phyloP scores from a whole-genome alignment of 1,140 invertebrate genomes.

The Cydia pomonella region DNA sequence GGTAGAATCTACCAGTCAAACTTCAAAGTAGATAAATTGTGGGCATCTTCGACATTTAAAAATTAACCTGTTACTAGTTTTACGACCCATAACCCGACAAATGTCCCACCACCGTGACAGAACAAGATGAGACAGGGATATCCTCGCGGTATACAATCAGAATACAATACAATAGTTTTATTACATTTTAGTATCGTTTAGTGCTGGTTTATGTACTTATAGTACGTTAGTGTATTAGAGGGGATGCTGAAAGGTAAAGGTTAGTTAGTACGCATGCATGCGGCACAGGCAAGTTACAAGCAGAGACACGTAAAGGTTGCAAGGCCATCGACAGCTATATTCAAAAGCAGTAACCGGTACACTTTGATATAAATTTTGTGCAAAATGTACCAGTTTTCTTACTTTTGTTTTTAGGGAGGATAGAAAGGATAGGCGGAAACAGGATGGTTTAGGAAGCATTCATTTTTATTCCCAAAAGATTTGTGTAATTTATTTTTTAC shows the following conservation, averaged over 20 bases:
- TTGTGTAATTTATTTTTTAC: neutral
- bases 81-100: slow-evolving; percentile 40
- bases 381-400: neutral
- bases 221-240: slow-evolving; percentile 56
- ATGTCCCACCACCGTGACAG: slow-evolving; percentile 41
- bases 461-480: neutral
- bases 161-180: slow-evolving; percentile 25
- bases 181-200: slow-evolving; percentile 36
- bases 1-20: neutral
- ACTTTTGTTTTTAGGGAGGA: neutral
- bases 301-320: slow-evolving; percentile 60
- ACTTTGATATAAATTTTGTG: neutral
- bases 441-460: neutral
- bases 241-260: slow-evolving; percentile 74
- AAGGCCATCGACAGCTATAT: slow-evolving; percentile 49
- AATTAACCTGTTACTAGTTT: neutral
- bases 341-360: neutral
- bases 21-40: neutral
- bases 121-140: slow-evolving; percentile 59
- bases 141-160: slow-evolving; percentile 30
- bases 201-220: slow-evolving; percentile 40
- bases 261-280: slow-evolving; percentile 77
- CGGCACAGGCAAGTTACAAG: slow-evolving; percentile 70
- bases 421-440: neutral
- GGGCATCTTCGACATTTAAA: neutral